Base-by-base conservation (phyloP, 1,140 invertebrate species). In the Hormaphis cornu region DNA sequence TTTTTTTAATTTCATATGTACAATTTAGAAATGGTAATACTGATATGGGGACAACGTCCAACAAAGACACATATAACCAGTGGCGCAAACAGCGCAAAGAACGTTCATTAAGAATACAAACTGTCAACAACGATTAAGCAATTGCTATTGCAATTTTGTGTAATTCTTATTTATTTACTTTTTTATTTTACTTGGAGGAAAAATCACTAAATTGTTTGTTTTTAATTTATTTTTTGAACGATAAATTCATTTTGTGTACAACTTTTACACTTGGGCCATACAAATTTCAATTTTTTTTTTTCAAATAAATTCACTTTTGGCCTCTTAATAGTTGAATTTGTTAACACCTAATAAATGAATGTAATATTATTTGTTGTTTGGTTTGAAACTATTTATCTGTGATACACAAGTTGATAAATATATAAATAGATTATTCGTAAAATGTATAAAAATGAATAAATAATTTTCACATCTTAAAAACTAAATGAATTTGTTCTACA, bases 351-450 rank as follows among this genome's bases (percentile, higher is more conserved):
- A 66, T n/a, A n/a, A n/a, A n/a, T n/a, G n/a, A 63, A 50, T 30
- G 33, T 20, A 33, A 22, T 30, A 30, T n/a, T 28, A 7, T 63
- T 61, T 66, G 6, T 22, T 58, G 37, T 33, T 40, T 46, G 20
- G 40, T 30, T 46, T 10, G 28, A 61, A 42, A 8, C 1, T 14
- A 26, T 33, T 14, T 50, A 46, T 50, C 61, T 66, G 61, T 66
- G 61, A 66, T 66, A 66, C 28, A 66, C 28, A 66, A 48, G 10
- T 58, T 58, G 14, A 66, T 46, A 30, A 28, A 48, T 61, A 44
- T 37, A 18, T 26, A 50, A 66, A 48, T 66, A 35, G 48, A 24
- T 6, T 30, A 22, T 66, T 50, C 50, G 18, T 66, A 66, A 48
- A 26, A 66, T 66, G 28, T 33, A 35, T 66, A 33, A 50, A 50